Evolutionary conservation across 2,113 vertebrate genomes (phyloP).

Genomic region (Phylloscopus whistleri): DNA sequence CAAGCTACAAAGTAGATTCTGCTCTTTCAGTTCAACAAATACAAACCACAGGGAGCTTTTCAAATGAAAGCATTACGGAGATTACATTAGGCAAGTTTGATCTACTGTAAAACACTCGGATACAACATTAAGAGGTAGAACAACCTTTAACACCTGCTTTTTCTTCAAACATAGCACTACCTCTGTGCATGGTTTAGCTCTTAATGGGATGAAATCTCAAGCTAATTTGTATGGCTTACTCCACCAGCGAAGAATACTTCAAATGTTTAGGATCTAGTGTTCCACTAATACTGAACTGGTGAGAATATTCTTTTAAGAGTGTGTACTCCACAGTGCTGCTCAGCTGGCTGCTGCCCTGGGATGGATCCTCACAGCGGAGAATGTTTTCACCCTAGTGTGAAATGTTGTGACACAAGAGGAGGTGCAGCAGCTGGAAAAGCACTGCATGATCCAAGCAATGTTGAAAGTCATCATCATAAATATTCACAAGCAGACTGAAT

Average conservation of each 20-base stretch:
- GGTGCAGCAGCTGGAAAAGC: not conserved
- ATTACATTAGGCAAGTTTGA: constrained; percentile 68
- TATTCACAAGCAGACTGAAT: constrained; percentile 23
- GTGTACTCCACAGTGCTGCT: not conserved
- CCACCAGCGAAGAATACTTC: not conserved
- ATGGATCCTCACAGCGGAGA: fast-evolving
- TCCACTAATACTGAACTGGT: not conserved
- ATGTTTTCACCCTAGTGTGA: not conserved
- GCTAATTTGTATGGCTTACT: constrained; percentile 11
- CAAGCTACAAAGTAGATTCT: constrained; percentile 54
- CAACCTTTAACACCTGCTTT: constrained; percentile 65
- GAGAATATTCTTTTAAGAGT: not conserved
- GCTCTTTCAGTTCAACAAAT: constrained; percentile 57
- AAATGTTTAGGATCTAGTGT: not conserved
- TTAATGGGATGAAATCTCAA: constrained; percentile 43
- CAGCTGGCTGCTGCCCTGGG: not conserved
- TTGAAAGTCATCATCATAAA: constrained; percentile 30
- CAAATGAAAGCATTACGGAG: constrained; percentile 65
- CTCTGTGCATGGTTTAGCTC: constrained; percentile 30
- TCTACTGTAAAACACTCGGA: constrained; percentile 60
- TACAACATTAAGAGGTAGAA: constrained; percentile 47
- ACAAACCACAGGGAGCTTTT: constrained; percentile 64
- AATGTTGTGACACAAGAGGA: not conserved
- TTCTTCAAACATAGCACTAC: constrained; percentile 59
- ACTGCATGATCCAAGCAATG: not conserved